These are phyloP conservation scores for Aradophagus sp. DNA, from an alignment of 1,140 invertebrate genomes.

Conservation along the genomic window DNA sequence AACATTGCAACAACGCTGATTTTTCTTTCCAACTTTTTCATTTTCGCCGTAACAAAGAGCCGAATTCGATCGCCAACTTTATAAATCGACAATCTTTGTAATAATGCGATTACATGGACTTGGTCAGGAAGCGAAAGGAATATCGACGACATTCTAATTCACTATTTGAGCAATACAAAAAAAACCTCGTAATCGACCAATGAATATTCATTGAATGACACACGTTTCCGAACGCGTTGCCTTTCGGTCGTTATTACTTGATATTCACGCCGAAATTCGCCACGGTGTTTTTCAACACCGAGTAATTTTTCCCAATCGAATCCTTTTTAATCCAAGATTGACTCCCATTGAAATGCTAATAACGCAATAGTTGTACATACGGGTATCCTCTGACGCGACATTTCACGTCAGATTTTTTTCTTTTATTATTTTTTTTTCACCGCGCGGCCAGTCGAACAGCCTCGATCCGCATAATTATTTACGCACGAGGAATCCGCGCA, in stretches of 20 bases:
- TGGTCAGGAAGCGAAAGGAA: constrained; percentile 34
- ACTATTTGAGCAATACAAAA: constrained; percentile 32
- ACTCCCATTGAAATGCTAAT: constrained; percentile 43
- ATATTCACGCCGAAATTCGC: constrained; percentile 8
- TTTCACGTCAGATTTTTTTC: constrained; percentile 32
- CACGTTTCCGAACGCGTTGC: constrained; percentile 9
- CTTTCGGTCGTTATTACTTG: constrained; percentile 19
- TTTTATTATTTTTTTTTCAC: too few relatives aligned
- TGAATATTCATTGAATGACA: constrained; percentile 38
- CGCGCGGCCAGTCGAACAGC: constrained; percentile 22
- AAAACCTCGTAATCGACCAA: constrained; percentile 33
- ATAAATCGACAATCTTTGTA: constrained; percentile 34
- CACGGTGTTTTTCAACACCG: neutral
- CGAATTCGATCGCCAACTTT: too few relatives aligned
- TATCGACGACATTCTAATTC: constrained; percentile 33
- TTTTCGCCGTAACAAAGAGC: too few relatives aligned
- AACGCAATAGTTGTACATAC: constrained; percentile 11
- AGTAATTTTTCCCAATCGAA: constrained; percentile 16
- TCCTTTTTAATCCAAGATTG: constrained; percentile 29
- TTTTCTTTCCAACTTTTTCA: too few relatives aligned
- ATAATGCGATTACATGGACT: constrained; percentile 13
- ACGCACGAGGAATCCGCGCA: constrained; percentile 45
- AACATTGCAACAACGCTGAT: too few relatives aligned
- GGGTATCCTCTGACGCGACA: constrained; percentile 21
- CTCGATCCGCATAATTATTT: constrained; percentile 58